These are phyloP conservation scores for Phaetusa simplex DNA, from an alignment of 2,113 vertebrate genomes.

Conservation along the genomic window DNA sequence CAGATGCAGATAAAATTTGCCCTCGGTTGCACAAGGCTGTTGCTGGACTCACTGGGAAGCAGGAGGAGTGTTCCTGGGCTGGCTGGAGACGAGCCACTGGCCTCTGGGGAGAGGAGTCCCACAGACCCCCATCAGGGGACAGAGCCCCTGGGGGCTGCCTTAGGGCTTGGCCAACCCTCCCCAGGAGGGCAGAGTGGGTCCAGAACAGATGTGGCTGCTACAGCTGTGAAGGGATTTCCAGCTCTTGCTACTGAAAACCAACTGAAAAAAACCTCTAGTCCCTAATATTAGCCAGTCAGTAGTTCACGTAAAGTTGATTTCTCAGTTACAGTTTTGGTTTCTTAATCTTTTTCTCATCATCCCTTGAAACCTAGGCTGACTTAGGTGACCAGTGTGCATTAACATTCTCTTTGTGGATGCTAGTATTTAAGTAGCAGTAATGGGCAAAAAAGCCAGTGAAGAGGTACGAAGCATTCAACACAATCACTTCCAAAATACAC, in stretches of 20 bases:
- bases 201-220: neutral
- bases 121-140: neutral
- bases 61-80: neutral
- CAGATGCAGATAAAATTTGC: neutral
- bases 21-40: neutral
- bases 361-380: neutral
- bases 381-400: neutral
- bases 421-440: neutral
- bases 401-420: neutral
- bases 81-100: neutral
- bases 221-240: neutral
- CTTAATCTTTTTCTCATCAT: neutral
- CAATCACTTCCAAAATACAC: neutral
- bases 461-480: neutral
- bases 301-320: neutral
- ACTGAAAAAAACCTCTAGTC: neutral
- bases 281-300: neutral
- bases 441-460: neutral
- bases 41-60: neutral
- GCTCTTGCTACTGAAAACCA: fast-evolving
- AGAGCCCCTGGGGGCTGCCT: neutral
- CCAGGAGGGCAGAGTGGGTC: neutral
- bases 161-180: neutral
- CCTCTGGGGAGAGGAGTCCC: neutral
- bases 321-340: neutral